Base-by-base conservation (phyloP, 2,797 vertebrate species). In the Pseudomugil gertrudae region DNA sequence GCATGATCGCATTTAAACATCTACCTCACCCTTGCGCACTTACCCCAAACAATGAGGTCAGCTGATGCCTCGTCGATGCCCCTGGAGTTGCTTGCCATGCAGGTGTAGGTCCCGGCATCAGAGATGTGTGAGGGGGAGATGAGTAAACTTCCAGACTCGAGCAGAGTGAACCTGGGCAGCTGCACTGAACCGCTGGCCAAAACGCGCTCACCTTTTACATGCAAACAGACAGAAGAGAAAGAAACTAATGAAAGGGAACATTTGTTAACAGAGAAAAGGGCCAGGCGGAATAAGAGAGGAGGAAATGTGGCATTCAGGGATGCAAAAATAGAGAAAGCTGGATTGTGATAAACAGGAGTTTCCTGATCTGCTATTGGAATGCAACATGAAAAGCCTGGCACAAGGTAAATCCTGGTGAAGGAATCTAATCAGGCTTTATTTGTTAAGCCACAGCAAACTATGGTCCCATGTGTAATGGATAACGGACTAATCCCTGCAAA, bases 141-240 rank as follows among this genome's bases (percentile, higher is more conserved):
- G 3, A 99, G 95, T 30, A 99, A 93, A 47, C 97, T 98, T 68
- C 98, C 98, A 0, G 97, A 99, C 86, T 99, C 97, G 27, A 99
- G 94, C 30, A 99, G 93, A 0, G 96, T 98, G 90, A 99, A 99
- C 2, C 97, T 93, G 0, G 98, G 96, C 60, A 98, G 93, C 92
- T 99, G 98, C 53, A 99, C 95, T 0, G 97, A 99, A 24, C 98
- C 98, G 0, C 97, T 99, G 79, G 97, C 98, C 90, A 99, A 80
- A 67, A 98, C 93, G 3, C 95, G 93, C 79, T 98, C 97, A 62
- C 95, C 97, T 98, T 84, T 5, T 50, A 35, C 2, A 32, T 5
- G 7, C 0, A 13, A 40, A 29, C 21, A 48, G 27, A 6, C 14
- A 43, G 29, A 19, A 21, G 35, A 7, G 26, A 15, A 2, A 26